Conservation (phyloP, 1,140 invertebrate genomes). For the Battus philenor region DNA sequence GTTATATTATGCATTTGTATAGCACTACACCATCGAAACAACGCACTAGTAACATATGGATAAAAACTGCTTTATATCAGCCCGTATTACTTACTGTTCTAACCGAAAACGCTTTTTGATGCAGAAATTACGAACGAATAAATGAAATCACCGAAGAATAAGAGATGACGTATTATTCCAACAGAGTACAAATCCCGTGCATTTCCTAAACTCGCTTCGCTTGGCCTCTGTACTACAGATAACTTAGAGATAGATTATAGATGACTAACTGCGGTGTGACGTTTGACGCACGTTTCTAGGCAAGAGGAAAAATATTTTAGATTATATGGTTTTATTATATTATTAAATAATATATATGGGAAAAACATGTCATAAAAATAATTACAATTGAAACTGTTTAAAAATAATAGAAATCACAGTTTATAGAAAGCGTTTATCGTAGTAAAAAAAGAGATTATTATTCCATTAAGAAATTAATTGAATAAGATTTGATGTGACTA, state of each 20-base stretch:
- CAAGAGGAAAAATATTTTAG: too few relatives aligned
- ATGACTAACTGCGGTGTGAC: conserved; percentile 5
- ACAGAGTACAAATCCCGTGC: conserved; percentile 62
- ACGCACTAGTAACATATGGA: conserved; percentile 42
- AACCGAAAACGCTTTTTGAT: conserved; percentile 35
- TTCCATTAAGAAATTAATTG: too few relatives aligned
- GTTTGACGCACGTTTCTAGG: too few relatives aligned
- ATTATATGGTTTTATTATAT: too few relatives aligned
- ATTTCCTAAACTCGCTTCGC: conserved; percentile 60
- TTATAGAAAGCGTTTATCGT: too few relatives aligned
- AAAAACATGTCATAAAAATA: too few relatives aligned
- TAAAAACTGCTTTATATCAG: conserved; percentile 20
- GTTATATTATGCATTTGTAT: conserved; percentile 74
- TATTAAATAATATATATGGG: too few relatives aligned
- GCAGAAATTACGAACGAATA: conserved; percentile 43
- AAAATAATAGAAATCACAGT: too few relatives aligned
- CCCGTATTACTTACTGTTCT: conserved; percentile 61
- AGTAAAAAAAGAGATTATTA: too few relatives aligned
- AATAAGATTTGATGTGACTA: too few relatives aligned
- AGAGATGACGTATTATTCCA: conserved; percentile 70
- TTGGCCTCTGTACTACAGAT: conserved; percentile 47
- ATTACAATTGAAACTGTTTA: too few relatives aligned
- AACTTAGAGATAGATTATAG: conserved; percentile 21
- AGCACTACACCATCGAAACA: conserved; percentile 65
- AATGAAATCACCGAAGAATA: conserved; percentile 50